Conservation (phyloP, 2,888 invertebrate genomes). For the Callosobruchus maculatus region DNA sequence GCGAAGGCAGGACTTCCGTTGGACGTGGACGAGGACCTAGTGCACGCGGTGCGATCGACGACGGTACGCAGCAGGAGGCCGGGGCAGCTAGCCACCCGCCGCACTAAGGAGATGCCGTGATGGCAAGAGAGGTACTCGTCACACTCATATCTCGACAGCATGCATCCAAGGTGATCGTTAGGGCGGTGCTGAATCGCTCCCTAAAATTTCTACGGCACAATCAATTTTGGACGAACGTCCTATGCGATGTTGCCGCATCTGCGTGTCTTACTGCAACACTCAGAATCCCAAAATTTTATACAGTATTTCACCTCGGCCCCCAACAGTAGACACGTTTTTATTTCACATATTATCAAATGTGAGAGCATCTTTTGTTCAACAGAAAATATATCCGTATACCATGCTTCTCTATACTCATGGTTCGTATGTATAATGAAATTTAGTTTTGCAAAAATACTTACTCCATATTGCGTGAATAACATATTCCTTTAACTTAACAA, state of each 20-base stretch:
- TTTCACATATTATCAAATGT: too few relatives aligned
- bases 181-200: constrained; percentile 2
- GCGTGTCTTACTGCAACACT: constrained; percentile 2
- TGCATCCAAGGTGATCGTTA: constrained; percentile 3
- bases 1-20: constrained; percentile 38
- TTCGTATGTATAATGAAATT: too few relatives aligned
- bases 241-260: constrained; percentile 11
- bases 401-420: too few relatives aligned
- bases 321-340: too few relatives aligned
- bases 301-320: background rate
- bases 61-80: constrained; percentile 15
- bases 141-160: constrained; percentile 11
- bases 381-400: too few relatives aligned
- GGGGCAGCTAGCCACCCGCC: constrained; percentile 46
- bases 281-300: constrained; percentile 9
- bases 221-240: constrained; percentile 6
- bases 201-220: constrained; percentile 1
- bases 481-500: too few relatives aligned
- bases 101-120: constrained; percentile 66
- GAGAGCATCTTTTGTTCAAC: too few relatives aligned
- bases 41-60: constrained; percentile 25
- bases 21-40: constrained; percentile 28
- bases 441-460: too few relatives aligned
- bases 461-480: too few relatives aligned
- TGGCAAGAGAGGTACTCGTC: constrained; percentile 64